Base-by-base conservation (phyloP, 2,888 invertebrate genomes). In the Diachrysia chrysitis region DNA sequence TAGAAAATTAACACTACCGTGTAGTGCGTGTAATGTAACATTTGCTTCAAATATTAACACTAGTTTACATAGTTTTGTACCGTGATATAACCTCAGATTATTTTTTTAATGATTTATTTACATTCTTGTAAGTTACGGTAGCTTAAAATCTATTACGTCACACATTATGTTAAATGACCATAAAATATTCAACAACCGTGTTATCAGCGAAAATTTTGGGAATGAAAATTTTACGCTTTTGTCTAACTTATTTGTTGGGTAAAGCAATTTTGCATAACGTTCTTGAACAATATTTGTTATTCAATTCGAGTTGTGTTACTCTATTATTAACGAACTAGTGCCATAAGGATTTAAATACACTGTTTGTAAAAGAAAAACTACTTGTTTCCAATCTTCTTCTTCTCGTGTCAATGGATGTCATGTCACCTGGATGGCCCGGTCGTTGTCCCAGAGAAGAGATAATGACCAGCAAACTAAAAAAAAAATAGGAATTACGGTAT, bases 1-100 rank as follows among this genome's bases (percentile, higher is more conserved):
- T 82, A 81, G 78, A 70, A 46, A 64, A 77, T 77, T 76, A 66
- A 76, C 76, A 82, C 79, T 85, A 84, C 79, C 71, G 58, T 82
- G 80, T 86, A 85, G 78, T 83, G 76, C 69, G 72, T 71, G 63
- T 69, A 58, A 71, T 67, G 60, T 76, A 71, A 69, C 53, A 64
- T 56, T 63, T 64, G 62, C 72, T 72, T 68, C 46, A 46, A 51
- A 73, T 55, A 58, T 35, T 23, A 42, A 37, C 48, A 51, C 48
- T 51, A 51, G 48, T 51, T 51, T 19, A 51, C 48, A 51, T 12
- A 12, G 12, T 21, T 51, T 12, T 51, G 19, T 21, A 51, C 10
- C 19, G 48, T 21, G 19, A 21, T 21, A 19, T 48, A 19, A 48
- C 19, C 48, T 19, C 19, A 51, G 2, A 21, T 51, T 9, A 21